Evolutionary conservation across 2,797 vertebrate species (phyloP), one percentile per base, ranked within the genome.

Genomic region (Setipinna tenuifilis): DNA sequence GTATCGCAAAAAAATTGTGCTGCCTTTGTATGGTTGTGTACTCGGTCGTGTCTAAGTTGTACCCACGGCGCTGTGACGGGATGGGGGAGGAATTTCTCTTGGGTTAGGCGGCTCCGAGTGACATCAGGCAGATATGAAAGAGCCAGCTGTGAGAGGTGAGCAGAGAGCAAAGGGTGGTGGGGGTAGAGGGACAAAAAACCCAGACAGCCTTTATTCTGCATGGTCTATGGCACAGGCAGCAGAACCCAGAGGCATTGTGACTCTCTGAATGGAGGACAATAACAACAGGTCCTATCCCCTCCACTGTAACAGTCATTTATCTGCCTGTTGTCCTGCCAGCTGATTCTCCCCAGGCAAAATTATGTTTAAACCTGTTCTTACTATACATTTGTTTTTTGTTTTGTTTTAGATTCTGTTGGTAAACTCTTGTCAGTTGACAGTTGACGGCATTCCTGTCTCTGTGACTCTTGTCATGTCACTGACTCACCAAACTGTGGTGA

Each of bases 231-330:
- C 84, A 58, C 83, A 44, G 31, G 81, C 81, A 85, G 65, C 83
- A 87, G 86, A 82, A 85, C 54, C 78, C 81, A 71, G 65, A 58
- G 86, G 86, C 86, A 82, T 87, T 87, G 86, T 87, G 83, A 83
- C 81, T 16, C 54, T 84, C 54, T 87, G 81, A 87, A 87, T 84
- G 68, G 86, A 58, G 83, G 82, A 87, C 86, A 85, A 87, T 87
- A 57, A 9, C 65, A 75, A 83, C 81, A 59, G 86, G 85, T 87
- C 78, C 81, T 83, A 78, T 81, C 84, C 86, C 80, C 84, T 83
- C 83, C 83, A 85, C 68, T 57, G 81, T 85, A 44, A 80, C 83
- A 80, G 2, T 82, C 57, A 65, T 82, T 17, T 71, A 68, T 59
- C 83, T 81, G 84, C 44, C 83, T 84, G 83, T 81, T 78, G 21